Percentiles rank a stretch among this genome's conserved stretches.
phyloP scores from a whole-genome alignment of 2,113 vertebrate genomes.

The Lophochroa leadbeateri region DNA sequence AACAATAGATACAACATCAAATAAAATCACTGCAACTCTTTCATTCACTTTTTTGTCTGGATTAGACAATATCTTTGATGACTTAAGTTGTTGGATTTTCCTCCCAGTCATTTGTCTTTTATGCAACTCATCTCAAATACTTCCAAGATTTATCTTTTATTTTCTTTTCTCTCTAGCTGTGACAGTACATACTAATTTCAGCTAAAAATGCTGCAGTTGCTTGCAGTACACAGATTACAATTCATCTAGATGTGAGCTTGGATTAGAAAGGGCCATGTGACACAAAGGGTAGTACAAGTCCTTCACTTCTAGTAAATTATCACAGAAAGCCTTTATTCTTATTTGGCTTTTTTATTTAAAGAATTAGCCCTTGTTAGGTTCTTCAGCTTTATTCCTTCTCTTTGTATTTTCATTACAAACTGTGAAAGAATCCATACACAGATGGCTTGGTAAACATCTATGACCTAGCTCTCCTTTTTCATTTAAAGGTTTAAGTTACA shows the following conservation, averaged over 20 bases:
- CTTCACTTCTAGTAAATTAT: not conserved
- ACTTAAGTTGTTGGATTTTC: not conserved
- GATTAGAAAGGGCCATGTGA: not conserved
- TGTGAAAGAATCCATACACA: not conserved
- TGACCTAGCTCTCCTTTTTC: not conserved
- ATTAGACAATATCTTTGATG: not conserved
- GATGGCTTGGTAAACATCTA: not conserved
- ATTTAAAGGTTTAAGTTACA: not conserved
- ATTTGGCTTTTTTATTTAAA: not conserved
- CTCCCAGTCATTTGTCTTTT: not conserved
- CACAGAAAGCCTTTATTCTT: not conserved
- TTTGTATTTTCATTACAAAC: not conserved
- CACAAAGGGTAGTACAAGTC: not conserved
- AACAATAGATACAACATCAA: not conserved
- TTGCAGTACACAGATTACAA: not conserved
- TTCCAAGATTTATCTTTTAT: not conserved
- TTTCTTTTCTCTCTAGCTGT: not conserved
- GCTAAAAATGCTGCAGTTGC: not conserved
- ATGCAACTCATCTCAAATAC: not conserved
- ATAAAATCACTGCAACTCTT: not conserved
- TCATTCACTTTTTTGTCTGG: not conserved
- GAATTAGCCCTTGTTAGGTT: not conserved
- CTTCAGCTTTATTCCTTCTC: not conserved
- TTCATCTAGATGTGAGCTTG: not conserved
- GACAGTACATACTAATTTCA: not conserved